Percentiles rank a stretch among this genome's conserved stretches.
These are phyloP conservation scores for Trididemnum clinides DNA, from an alignment of 23 tunicate species.

Conservation along the genomic window DNA sequence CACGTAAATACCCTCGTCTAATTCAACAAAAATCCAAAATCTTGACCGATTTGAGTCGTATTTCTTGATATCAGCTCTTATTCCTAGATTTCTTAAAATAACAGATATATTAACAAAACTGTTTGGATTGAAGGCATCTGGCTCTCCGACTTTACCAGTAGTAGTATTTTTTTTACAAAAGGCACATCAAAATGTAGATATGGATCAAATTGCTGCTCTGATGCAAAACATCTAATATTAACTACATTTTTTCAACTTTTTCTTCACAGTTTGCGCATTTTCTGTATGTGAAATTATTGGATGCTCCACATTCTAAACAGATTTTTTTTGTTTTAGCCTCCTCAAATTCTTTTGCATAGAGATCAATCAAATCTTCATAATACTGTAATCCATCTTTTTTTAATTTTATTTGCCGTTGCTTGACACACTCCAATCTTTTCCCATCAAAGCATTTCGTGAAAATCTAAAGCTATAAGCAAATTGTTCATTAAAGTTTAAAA, in stretches of 20 bases:
- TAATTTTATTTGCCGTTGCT: background rate
- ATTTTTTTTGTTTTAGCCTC: background rate
- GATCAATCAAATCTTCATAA: background rate
- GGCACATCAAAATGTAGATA: background rate
- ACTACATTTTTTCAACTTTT: background rate
- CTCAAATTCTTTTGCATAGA: background rate
- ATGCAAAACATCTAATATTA: background rate
- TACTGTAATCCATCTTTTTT: background rate
- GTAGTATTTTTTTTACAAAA: background rate
- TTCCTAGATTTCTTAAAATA: background rate
- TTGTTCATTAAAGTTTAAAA: background rate
- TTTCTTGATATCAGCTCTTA: background rate
- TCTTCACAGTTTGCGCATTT: background rate
- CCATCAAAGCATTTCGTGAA: background rate
- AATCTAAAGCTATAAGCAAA: background rate
- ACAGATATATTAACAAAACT: background rate
- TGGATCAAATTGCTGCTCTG: background rate
- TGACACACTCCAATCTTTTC: background rate
- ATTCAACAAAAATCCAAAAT: background rate
- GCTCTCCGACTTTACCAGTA: background rate
- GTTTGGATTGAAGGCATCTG: background rate
- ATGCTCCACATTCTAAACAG: constrained; percentile 3
- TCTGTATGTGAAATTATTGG: background rate
- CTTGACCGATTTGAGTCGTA: background rate
- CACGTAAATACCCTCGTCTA: background rate